A percentile compares a stretch with the other conserved stretches of the same genome.
phyloP scores from a whole-genome alignment of 1,140 invertebrate species.

The Adelges cooleyi region DNA sequence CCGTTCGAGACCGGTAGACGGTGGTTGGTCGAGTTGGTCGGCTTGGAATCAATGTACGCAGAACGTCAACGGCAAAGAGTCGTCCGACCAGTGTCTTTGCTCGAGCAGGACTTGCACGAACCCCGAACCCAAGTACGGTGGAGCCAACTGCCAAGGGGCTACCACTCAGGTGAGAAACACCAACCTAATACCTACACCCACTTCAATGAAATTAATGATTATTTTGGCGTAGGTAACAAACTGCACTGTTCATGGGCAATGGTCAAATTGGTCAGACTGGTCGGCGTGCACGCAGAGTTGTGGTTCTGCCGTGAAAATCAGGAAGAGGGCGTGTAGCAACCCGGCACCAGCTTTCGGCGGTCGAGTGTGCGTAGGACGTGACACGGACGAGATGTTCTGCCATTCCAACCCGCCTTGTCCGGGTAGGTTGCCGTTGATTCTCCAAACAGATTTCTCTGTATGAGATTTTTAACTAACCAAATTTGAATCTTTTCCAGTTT shows the following conservation, averaged over 20 bases:
- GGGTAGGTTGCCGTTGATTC: conserved; percentile 36
- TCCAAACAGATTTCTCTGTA: too few species aligned
- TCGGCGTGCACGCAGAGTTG: conserved; percentile 68
- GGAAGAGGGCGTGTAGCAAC: conserved; percentile 64
- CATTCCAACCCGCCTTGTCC: conserved; percentile 68
- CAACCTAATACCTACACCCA: too few species aligned
- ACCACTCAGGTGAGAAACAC: conserved; percentile 42
- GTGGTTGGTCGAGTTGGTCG: conserved; percentile 64
- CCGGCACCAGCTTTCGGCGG: conserved; percentile 72
- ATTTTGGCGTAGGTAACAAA: conserved; percentile 48
- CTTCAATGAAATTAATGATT: too few species aligned
- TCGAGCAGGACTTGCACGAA: conserved; percentile 66
- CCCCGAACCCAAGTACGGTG: conserved; percentile 67
- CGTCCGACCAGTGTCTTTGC: conserved; percentile 60
- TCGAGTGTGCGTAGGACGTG: conserved; percentile 66
- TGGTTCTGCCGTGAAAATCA: conserved; percentile 67
- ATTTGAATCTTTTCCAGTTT: not conserved
- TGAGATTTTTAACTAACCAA: not conserved
- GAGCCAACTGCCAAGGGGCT: conserved; percentile 47
- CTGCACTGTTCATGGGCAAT: conserved; percentile 72
- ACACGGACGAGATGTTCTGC: conserved; percentile 64
- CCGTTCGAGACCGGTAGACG: conserved; percentile 45
- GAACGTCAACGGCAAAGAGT: conserved; percentile 30
- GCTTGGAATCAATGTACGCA: conserved; percentile 53
- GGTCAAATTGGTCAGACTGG: conserved; percentile 80